Conservation (phyloP, 2,113 vertebrate species). For the Nycticorax nycticorax region DNA sequence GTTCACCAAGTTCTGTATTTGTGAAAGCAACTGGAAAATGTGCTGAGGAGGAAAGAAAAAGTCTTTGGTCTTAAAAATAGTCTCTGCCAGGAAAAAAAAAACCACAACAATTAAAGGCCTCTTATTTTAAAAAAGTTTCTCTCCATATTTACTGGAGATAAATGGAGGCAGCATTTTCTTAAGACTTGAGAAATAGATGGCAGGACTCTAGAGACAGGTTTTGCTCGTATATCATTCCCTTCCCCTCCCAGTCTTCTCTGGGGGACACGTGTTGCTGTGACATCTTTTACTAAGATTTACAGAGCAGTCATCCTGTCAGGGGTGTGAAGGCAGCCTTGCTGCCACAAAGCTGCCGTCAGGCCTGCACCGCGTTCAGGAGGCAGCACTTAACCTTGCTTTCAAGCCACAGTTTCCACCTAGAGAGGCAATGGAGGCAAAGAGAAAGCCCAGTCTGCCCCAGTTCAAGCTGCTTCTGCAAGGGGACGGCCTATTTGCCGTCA, state of each 20-base stretch:
- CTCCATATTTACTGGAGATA: conserved; percentile 31
- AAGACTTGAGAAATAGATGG: conserved; percentile 50
- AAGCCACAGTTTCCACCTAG: neutral
- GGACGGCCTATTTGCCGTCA: neutral
- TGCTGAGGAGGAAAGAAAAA: neutral
- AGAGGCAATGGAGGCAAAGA: neutral
- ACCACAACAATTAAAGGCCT: neutral
- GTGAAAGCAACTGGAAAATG: conserved; percentile 15
- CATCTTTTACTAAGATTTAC: conserved; percentile 65
- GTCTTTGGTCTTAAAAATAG: conserved; percentile 22
- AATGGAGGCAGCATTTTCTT: conserved; percentile 48
- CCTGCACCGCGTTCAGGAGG: neutral
- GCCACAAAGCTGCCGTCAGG: conserved; percentile 5
- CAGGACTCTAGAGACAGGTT: conserved; percentile 21
- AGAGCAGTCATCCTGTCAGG: conserved; percentile 43
- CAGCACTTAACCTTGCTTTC: neutral
- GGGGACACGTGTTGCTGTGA: conserved; percentile 11
- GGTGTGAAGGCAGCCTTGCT: conserved; percentile 6
- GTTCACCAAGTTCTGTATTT: neutral
- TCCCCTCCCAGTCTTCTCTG: conserved; percentile 25
- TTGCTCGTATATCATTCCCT: neutral
- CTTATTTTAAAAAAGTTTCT: conserved; percentile 9
- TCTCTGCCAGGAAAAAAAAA: neutral
- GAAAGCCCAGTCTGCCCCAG: neutral
- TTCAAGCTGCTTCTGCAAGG: neutral